A percentile compares a stretch with the other conserved stretches of the same genome.
Evolutionary conservation across 2,113 vertebrate species (phyloP).

Genomic region (Motacilla tschutschensis): DNA sequence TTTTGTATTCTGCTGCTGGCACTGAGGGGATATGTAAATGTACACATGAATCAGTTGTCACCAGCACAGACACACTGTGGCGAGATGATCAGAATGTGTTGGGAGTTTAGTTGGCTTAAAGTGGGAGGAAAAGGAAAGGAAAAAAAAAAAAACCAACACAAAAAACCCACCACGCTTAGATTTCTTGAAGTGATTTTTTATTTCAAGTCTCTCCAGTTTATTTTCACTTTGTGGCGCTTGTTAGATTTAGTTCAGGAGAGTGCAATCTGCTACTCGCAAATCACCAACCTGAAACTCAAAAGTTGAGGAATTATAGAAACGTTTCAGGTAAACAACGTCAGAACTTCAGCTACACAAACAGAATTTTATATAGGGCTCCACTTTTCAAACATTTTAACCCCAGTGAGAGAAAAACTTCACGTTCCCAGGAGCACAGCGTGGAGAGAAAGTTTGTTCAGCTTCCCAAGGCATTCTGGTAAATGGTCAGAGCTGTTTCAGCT

Average conservation of each 20-base stretch:
- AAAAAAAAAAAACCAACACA: not conserved
- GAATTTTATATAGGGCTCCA: not conserved
- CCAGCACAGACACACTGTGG: constrained; percentile 84
- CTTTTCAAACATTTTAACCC: constrained; percentile 27
- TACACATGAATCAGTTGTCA: constrained; percentile 97
- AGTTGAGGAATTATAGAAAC: constrained; percentile 49
- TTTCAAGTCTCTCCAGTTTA: constrained; percentile 69
- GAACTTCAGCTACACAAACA: constrained; percentile 5
- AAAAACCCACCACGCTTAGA: constrained; percentile 23
- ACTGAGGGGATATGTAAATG: constrained; percentile 89
- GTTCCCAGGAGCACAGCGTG: not conserved
- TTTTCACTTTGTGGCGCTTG: constrained; percentile 60
- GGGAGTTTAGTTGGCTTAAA: constrained; percentile 76
- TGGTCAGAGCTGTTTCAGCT: not conserved
- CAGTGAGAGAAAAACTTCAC: not conserved
- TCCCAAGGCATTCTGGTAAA: constrained; percentile 28
- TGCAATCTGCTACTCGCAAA: constrained; percentile 67
- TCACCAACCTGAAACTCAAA: constrained; percentile 50
- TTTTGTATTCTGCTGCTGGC: constrained; percentile 91
- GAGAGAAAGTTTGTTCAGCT: constrained; percentile 2
- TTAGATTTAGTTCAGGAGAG: constrained; percentile 67
- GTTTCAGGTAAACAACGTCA: constrained; percentile 46
- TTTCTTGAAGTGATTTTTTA: constrained; percentile 70
- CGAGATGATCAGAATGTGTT: constrained; percentile 82
- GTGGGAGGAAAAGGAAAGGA: not conserved